phyloP scores from a whole-genome alignment of 2,888 invertebrate species.

The Dorcus hopei region DNA sequence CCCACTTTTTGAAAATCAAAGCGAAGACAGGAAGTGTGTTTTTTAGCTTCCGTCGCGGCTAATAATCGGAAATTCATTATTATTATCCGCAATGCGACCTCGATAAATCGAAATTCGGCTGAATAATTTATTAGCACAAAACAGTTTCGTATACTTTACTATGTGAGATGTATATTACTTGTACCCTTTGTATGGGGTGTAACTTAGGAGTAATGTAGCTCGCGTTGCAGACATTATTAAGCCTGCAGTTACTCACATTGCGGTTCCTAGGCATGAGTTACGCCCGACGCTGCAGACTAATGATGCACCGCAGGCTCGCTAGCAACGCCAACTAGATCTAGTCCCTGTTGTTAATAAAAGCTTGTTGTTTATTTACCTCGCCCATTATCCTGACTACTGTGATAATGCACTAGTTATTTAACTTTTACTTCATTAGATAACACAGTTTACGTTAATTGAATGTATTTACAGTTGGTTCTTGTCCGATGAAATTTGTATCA shows the following conservation, averaged over 20 bases:
- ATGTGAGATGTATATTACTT: constrained; percentile 11
- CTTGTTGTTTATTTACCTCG: constrained; percentile 34
- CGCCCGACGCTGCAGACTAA: constrained; percentile 40
- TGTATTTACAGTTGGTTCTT: too few species aligned
- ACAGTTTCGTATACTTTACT: constrained; percentile 5
- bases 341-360: constrained; percentile 36
- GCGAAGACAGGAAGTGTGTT: too few species aligned
- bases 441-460: too few species aligned
- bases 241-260: constrained; percentile 47
- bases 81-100: too few species aligned
- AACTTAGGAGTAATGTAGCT: constrained; percentile 29
- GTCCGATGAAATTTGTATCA: too few species aligned
- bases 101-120: too few species aligned
- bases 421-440: not conserved
- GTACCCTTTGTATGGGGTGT: constrained; percentile 15
- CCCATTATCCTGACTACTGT: constrained; percentile 14
- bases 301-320: constrained; percentile 41
- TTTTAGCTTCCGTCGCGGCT: too few species aligned
- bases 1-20: too few species aligned
- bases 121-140: not conserved
- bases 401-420: constrained; percentile 2
- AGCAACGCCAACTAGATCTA: constrained; percentile 35
- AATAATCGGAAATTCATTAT: too few species aligned
- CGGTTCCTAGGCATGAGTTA: constrained; percentile 44
- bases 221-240: constrained; percentile 45